These are phyloP conservation scores for Canis aureus DNA, from an alignment of 2,113 vertebrate species.

Conservation along the genomic window DNA sequence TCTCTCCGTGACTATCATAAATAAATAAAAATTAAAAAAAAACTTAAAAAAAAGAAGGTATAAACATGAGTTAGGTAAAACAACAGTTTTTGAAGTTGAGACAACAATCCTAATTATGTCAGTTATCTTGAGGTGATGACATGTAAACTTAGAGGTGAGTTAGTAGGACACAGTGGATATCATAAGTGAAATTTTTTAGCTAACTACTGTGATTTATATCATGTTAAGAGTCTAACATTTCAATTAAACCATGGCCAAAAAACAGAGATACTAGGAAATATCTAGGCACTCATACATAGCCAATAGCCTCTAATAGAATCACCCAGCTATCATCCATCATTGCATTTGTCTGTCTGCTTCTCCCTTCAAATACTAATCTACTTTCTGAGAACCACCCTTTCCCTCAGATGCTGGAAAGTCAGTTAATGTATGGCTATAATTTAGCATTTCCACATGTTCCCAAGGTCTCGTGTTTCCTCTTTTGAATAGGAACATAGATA, in stretches of 20 bases:
- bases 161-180: background rate
- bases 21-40: no score
- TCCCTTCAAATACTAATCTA: slow-evolving; percentile 20
- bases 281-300: background rate
- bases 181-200: background rate
- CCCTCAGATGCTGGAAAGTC: background rate
- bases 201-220: background rate
- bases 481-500: slow-evolving; percentile 29
- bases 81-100: background rate
- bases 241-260: background rate
- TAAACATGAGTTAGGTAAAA: background rate
- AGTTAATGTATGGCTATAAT: background rate
- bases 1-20: no score
- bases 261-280: background rate
- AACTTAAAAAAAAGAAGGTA: background rate
- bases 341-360: background rate
- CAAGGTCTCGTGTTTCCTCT: slow-evolving; percentile 48
- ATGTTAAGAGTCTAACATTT: background rate
- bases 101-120: background rate
- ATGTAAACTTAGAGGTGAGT: slow-evolving; percentile 19
- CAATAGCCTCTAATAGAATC: background rate
- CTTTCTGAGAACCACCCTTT: background rate
- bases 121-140: slow-evolving; percentile 8
- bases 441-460: slow-evolving; percentile 21
- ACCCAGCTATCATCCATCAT: background rate